Percentiles rank a stretch among this genome's conserved stretches.
These are phyloP conservation scores for Fopius arisanus DNA, from an alignment of 1,140 invertebrate genomes.

Conservation along the genomic window DNA sequence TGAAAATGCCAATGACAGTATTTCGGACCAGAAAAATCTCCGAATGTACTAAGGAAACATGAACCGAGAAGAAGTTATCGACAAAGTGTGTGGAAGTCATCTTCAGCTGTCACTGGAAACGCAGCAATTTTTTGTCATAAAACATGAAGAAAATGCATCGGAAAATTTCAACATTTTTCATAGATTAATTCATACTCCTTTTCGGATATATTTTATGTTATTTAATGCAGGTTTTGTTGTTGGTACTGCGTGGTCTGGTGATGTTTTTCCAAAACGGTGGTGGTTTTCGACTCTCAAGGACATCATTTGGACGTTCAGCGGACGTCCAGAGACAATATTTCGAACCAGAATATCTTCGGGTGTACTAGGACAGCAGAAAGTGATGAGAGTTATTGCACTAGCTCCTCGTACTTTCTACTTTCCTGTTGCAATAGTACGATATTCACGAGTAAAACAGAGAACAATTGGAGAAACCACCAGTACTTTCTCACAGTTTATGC, in stretches of 20 bases:
- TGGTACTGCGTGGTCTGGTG: not conserved
- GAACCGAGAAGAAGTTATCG: not conserved
- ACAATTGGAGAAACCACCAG: no score
- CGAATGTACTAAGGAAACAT: not conserved
- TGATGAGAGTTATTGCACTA: not conserved
- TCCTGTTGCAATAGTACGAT: no score
- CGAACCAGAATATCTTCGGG: not conserved
- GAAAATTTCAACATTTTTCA: no score
- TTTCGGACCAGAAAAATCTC: slow-evolving; percentile 8
- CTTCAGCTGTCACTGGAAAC: not conserved
- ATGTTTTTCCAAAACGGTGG: not conserved
- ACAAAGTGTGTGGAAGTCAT: not conserved
- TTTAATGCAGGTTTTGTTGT: no score
- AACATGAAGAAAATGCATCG: no score
- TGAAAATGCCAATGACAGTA: slow-evolving; percentile 9
- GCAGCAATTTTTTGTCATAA: no score
- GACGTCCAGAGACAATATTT: not conserved
- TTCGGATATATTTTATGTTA: no score
- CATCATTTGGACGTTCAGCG: not conserved
- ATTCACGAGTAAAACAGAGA: no score
- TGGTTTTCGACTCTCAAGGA: not conserved
- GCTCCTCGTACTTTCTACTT: no score
- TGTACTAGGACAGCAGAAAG: not conserved
- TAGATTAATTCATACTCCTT: no score
- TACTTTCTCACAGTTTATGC: not conserved